Percentiles rank a stretch among this genome's conserved stretches.
Conservation (phyloP, 2,113 vertebrate species). For the Arenaria interpres region DNA sequence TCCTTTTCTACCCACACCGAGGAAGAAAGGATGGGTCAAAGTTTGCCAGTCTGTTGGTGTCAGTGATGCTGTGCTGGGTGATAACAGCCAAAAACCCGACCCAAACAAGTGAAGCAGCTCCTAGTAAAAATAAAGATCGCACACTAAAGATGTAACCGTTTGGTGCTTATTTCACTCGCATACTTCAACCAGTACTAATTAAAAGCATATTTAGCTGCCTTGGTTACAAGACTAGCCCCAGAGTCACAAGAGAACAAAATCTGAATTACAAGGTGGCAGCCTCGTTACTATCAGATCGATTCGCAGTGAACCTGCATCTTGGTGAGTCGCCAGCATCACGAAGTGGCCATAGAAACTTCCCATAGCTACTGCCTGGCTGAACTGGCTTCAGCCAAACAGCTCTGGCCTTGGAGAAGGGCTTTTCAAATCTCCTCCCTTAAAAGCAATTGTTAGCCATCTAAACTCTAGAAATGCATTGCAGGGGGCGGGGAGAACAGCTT, state of each 20-base stretch:
- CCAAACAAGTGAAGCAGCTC: not conserved
- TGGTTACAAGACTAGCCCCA: not conserved
- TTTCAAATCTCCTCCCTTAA: not conserved
- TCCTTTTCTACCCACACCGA: not conserved
- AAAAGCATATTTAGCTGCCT: not conserved
- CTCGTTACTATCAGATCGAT: not conserved
- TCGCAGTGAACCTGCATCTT: not conserved
- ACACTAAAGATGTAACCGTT: not conserved
- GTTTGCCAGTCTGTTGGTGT: not conserved
- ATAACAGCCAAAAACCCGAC: not conserved
- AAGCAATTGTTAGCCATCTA: not conserved
- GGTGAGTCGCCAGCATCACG: accelerated
- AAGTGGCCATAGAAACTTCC: not conserved
- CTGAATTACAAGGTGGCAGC: not conserved
- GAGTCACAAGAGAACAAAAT: not conserved
- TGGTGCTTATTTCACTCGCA: not conserved
- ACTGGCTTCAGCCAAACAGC: not conserved
- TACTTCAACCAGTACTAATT: slow-evolving; percentile 2
- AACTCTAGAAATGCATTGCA: not conserved
- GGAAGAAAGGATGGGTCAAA: slow-evolving; percentile 12
- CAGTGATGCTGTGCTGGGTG: not conserved
- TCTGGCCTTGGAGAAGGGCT: not conserved
- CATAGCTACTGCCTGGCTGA: not conserved
- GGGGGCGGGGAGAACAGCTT: not conserved
- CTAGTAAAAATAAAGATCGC: not conserved